phyloP scores from a whole-genome alignment of 2,797 vertebrate genomes.

The Lagodon rhomboides region DNA sequence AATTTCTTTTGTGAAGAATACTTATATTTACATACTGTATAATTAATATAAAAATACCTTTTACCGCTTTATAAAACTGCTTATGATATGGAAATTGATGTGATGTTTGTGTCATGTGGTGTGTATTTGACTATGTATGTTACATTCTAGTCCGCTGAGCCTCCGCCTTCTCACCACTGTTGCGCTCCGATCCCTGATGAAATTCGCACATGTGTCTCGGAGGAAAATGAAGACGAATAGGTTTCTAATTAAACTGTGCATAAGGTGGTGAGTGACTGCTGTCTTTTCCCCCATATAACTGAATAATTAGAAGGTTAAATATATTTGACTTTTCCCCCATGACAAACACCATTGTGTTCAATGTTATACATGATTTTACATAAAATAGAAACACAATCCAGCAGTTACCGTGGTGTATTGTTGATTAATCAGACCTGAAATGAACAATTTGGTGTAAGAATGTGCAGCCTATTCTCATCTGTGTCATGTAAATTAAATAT shows the following conservation, averaged over 20 bases:
- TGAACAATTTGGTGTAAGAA: not conserved
- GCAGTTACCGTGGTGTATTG: not conserved
- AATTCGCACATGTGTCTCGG: constrained; percentile 9
- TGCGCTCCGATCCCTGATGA: constrained; percentile 25
- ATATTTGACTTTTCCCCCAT: not conserved
- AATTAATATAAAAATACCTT: not conserved
- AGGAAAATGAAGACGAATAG: not conserved
- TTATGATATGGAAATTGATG: not conserved
- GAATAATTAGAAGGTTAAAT: constrained; percentile 18
- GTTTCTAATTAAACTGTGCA: constrained; percentile 42
- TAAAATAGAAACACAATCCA: not conserved
- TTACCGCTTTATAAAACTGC: not conserved
- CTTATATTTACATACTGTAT: no score
- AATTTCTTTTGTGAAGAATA: not conserved
- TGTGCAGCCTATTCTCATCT: not conserved
- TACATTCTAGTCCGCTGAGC: no score
- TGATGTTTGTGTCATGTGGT: not conserved
- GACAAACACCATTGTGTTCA: constrained; percentile 5
- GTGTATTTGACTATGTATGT: not conserved
- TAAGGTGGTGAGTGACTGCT: constrained; percentile 16
- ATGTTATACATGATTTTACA: not conserved
- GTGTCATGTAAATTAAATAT: no score
- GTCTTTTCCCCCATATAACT: constrained; percentile 1
- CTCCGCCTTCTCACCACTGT: not conserved
- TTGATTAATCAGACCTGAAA: not conserved